Percentiles rank a stretch among this genome's conserved stretches.
Evolutionary conservation across 2,888 invertebrate species (phyloP).

Genomic region (Diaphora mendica): DNA sequence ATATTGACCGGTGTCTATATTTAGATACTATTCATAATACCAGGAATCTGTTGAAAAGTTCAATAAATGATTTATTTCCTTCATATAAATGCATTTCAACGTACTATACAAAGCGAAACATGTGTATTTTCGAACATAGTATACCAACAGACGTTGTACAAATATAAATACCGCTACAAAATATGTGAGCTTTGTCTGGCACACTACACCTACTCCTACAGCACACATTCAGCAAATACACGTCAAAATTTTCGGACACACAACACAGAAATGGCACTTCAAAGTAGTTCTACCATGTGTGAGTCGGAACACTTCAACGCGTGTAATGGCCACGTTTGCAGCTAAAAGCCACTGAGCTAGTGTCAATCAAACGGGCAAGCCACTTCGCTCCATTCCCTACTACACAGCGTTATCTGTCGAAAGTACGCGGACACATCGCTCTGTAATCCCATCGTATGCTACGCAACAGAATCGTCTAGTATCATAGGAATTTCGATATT

Average conservation of each 20-base stretch:
- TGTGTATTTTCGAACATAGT: not conserved
- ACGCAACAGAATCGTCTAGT: slow-evolving; percentile 13
- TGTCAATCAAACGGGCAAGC: slow-evolving; percentile 69
- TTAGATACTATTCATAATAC: not conserved
- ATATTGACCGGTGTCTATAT: not conserved
- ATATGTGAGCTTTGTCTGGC: slow-evolving; percentile 28
- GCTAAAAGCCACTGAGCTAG: slow-evolving; percentile 62
- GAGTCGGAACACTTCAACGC: slow-evolving; percentile 41
- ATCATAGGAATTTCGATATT: slow-evolving; percentile 46
- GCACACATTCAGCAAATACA: slow-evolving; percentile 22
- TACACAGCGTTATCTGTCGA: slow-evolving; percentile 53
- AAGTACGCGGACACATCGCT: slow-evolving; percentile 50
- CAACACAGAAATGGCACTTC: slow-evolving; percentile 40
- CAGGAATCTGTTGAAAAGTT: not conserved
- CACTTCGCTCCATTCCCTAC: slow-evolving; percentile 52
- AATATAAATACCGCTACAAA: slow-evolving; percentile 19
- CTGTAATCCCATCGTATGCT: slow-evolving; percentile 52
- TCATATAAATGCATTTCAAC: not conserved
- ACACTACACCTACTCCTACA: slow-evolving; percentile 10
- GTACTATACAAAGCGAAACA: not conserved
- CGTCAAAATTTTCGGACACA: slow-evolving; percentile 30
- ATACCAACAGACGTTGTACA: not conserved
- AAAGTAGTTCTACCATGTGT: slow-evolving; percentile 43
- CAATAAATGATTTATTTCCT: not conserved
- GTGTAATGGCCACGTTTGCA: slow-evolving; percentile 50